These are phyloP conservation scores for Clarias pachynema DNA, from an alignment of 2,797 vertebrate genomes.

Conservation along the genomic window DNA sequence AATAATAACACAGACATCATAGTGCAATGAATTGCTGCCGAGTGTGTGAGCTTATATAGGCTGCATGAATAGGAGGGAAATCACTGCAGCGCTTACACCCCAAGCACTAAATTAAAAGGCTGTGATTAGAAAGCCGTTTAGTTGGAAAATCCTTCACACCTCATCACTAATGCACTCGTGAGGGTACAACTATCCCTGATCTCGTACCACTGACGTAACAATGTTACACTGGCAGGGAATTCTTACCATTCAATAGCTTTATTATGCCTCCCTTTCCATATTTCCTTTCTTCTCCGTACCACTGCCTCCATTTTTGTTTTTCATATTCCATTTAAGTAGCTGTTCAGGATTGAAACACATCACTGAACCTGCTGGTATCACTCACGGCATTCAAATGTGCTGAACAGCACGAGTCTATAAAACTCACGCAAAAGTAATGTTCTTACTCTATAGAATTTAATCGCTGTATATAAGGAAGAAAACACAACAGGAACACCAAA, in stretches of 20 bases:
- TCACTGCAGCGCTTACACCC: background rate
- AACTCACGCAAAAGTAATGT: background rate
- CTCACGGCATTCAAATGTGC: background rate
- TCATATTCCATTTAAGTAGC: background rate
- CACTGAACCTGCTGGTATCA: background rate
- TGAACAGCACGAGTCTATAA: background rate
- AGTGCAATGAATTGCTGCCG: constrained; percentile 52
- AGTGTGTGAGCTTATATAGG: constrained; percentile 62
- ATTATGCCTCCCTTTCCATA: background rate
- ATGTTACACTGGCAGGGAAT: constrained; percentile 22
- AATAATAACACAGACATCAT: background rate
- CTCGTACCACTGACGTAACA: background rate
- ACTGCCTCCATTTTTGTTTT: background rate
- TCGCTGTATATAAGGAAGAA: background rate
- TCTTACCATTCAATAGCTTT: constrained; percentile 4
- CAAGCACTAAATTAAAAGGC: constrained; percentile 48
- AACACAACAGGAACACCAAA: background rate
- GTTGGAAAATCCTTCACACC: constrained; percentile 34
- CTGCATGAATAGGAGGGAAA: background rate
- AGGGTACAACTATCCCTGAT: background rate
- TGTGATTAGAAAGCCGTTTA: constrained; percentile 32
- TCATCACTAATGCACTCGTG: constrained; percentile 24
- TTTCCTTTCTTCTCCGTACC: background rate
- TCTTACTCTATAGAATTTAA: background rate
- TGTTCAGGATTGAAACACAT: background rate